phyloP scores from a whole-genome alignment of 2,113 vertebrate species.

The Rhinolophus ferrumequinum region DNA sequence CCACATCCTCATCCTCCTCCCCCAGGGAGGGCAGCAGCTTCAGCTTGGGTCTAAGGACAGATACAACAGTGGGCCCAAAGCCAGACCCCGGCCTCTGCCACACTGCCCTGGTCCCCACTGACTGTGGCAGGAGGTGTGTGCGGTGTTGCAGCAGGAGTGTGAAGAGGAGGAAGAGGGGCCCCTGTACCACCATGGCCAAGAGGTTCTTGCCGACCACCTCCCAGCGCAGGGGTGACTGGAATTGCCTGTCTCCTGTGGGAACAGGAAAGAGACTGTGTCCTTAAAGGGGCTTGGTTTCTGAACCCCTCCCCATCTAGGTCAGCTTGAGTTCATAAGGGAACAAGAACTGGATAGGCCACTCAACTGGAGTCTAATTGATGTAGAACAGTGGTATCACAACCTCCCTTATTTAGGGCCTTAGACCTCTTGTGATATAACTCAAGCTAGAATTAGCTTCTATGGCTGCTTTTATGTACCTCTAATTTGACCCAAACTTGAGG shows the following conservation, averaged over 20 bases:
- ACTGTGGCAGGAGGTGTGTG: conserved; percentile 89
- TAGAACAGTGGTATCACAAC: background rate
- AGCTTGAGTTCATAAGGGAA: background rate
- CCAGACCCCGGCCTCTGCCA: background rate
- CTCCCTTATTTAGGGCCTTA: background rate
- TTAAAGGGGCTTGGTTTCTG: background rate
- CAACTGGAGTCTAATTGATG: background rate
- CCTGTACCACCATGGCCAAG: conserved; percentile 94
- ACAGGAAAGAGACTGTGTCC: background rate
- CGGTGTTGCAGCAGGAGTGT: conserved; percentile 93
- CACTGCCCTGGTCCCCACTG: conserved; percentile 7
- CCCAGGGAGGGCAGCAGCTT: conserved; percentile 84
- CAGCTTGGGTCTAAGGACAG: conserved; percentile 81
- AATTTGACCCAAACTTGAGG: background rate
- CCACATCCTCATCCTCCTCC: conserved; percentile 93
- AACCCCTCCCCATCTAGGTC: background rate
- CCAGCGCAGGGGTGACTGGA: conserved; percentile 94
- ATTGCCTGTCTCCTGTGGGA: conserved; percentile 89
- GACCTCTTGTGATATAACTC: background rate
- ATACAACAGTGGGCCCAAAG: background rate
- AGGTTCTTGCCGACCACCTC: conserved; percentile 95
- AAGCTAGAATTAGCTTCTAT: background rate
- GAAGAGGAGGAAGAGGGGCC: conserved; percentile 92
- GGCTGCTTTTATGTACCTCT: background rate
- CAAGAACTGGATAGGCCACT: background rate